Evolutionary conservation across 2,797 vertebrate species (phyloP), one percentile per base, ranked within the genome.

Genomic region (Mormyrops attenuatus): DNA sequence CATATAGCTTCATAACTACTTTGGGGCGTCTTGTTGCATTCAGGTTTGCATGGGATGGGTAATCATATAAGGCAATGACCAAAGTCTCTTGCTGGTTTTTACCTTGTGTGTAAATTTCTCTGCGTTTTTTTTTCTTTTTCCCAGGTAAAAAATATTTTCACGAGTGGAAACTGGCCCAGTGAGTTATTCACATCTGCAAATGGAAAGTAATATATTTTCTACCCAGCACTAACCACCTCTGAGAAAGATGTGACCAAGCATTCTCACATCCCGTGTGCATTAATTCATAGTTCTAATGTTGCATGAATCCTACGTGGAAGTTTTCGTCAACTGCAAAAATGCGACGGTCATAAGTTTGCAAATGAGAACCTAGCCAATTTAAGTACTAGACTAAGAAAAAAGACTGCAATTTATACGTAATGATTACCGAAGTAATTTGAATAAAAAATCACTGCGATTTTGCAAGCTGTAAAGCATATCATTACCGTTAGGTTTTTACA

Each of bases 361-460:
- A 80, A 26, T 88, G 44, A 50, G 60, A 89, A 92, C 91, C 92
- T 92, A 91, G 93, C 92, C 91, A 90, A 13, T 94, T 92, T 93
- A 94, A 95, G 95, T 92, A 92, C 93, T 93, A 94, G 91, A 93
- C 63, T 89, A 94, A 92, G 92, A 93, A 91, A 92, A 88, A 94
- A 94, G 92, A 94, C 94, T 94, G 92, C 94, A 92, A 94, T 95
- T 97, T 97, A 96, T 92, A 95, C 96, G 96, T 97, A 97, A 97
- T 97, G 96, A 97, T 96, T 97, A 97, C 96, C 94, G 96, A 96
- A 95, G 95, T 97, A 95, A 96, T 99, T 98, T 98, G 96, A 96
- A 97, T 97, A 97, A 97, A 97, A 66, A 97, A 95, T 94, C 95
- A 96, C 96, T 96, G 96, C 95, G 96, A 97, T 97, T 97, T 97